Base-by-base conservation (phyloP, 2,797 vertebrate species). In the Malurus leucopterus region DNA sequence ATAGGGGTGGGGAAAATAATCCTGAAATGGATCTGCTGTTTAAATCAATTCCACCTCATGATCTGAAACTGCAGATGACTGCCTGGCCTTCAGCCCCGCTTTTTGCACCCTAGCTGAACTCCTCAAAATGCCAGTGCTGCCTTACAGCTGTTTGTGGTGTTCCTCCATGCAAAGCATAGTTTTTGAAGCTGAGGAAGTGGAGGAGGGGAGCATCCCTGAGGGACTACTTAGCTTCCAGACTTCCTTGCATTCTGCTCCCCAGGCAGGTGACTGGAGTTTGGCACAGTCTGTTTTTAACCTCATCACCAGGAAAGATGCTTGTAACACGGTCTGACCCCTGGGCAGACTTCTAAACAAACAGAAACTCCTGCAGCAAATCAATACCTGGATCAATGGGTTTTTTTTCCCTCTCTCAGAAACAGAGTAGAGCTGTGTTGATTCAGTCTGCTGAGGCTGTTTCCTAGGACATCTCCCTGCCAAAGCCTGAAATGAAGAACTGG, bases 271-370 rank as follows among this genome's bases (percentile, higher is more conserved):
- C 69, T 3, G 5, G 61, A 38, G 64, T 51, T 84, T 44, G 83
- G 86, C 83, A 68, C 34, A 29, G 55, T 50, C 87, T 89, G 41
- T 87, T 92, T 89, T 73, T 85, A 92, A 67, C 65, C n/a, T 90
- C 77, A 53, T 93, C 93, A 54, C 61, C 63, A 41, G 73, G 67
- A 90, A 63, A 85, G 90, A 47, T 1, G 26, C 76, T 90, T 69
- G 79, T 87, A 90, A 89, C 82, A 63, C 87, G 76, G 73, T 59
- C 88, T 90, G 79, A 89, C 70, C 93, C 50, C 11, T 70, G 82
- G 90, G 90, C 79, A 89, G 57, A 93, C 91, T 92, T 95, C 24
- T 81, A 90, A 94, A 87, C 91, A 95, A 90, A 89, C 93, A 91
- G 59, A 55, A 70, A 84, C 63, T 92, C 84, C 76, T 40, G 65